Conservation (phyloP, 2,113 vertebrate genomes). For the Butorides virescens region DNA sequence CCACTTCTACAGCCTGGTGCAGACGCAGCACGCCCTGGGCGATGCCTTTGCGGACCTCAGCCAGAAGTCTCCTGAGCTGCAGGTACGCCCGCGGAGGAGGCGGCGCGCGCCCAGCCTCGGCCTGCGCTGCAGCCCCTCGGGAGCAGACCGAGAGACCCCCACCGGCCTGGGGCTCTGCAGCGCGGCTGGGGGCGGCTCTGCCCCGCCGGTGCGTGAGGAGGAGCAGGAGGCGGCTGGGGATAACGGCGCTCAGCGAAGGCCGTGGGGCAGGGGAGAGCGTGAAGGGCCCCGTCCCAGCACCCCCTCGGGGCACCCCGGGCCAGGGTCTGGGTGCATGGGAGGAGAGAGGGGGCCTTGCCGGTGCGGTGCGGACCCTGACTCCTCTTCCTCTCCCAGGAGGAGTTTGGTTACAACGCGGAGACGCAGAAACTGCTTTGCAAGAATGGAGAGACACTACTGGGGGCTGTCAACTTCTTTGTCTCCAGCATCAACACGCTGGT, state of each 20-base stretch:
- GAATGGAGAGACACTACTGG: slow-evolving; percentile 94
- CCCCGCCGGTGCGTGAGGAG: background rate
- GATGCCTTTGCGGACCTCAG: slow-evolving; percentile 97
- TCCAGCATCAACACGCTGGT: slow-evolving; percentile 97
- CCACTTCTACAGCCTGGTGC: slow-evolving; percentile 97
- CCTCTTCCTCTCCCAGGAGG: slow-evolving; percentile 78
- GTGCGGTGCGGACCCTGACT: background rate
- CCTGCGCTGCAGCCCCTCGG: background rate
- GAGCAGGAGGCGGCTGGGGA: background rate
- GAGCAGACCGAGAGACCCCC: too few species aligned
- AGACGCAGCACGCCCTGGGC: slow-evolving; percentile 94
- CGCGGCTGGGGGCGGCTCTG: background rate
- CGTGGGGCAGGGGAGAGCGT: fast-evolving
- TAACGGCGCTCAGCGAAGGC: background rate
- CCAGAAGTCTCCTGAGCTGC: slow-evolving; percentile 96
- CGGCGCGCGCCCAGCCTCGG: background rate
- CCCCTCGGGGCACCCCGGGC: too few species aligned
- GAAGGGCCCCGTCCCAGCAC: background rate
- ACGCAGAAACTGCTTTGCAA: slow-evolving; percentile 96
- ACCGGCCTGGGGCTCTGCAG: background rate
- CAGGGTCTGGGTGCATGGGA: background rate
- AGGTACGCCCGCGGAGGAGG: slow-evolving; percentile 68
- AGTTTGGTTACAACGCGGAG: slow-evolving; percentile 97
- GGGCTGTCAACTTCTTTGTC: slow-evolving; percentile 96
- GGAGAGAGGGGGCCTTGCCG: background rate